Base-by-base conservation (phyloP, 2,888 invertebrate species). In the Alloscopus bannaensis region DNA sequence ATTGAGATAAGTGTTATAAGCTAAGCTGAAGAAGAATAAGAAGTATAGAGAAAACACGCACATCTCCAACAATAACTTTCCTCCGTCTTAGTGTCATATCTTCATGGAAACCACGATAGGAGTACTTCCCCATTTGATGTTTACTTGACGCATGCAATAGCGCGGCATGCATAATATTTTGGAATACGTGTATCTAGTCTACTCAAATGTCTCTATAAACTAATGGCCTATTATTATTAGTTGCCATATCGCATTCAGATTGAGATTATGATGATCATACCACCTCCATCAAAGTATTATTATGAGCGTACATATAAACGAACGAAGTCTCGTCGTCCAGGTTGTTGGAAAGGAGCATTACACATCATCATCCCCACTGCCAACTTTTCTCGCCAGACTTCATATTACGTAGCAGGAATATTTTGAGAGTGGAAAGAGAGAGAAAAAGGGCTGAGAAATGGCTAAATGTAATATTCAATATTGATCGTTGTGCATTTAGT, bases 201-300 rank as follows among this genome's bases (percentile, higher is more conserved):
- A 16, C n/a, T 22, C 47, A 6, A n/a, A n/a, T n/a, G n/a, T n/a
- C 26, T 28, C 3, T 31, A 57, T 3, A 57, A 31, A 3, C 3
- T 57, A 42, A 57, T 57, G 57, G 42, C 20, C 28, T 69, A 69
- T 69, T 70, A 70, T 70, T 60, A 70, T n/a, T n/a, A n/a, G 70
- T 70, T 70, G 18, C n/a, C 59, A 31, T 55, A 52, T 72, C 62
- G 62, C 50, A 47, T 50, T 62, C 24, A 72, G 64, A 65, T 72
- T 72, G 26, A 72, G 64, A 65, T 72, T 72, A 65, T 72, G 52
- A 72, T 55, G 64, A 65, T 72, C 64, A 42, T 64, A 40, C 11
- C 26, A n/a, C n/a, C n/a, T n/a, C n/a, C n/a, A n/a, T n/a, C n/a
- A n/a, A n/a, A n/a, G n/a, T n/a, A n/a, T n/a, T n/a, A n/a, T n/a